Percentiles rank a stretch among this genome's conserved stretches.
Evolutionary conservation across 2,797 vertebrate genomes (phyloP).

Genomic region (Myotis myotis): DNA sequence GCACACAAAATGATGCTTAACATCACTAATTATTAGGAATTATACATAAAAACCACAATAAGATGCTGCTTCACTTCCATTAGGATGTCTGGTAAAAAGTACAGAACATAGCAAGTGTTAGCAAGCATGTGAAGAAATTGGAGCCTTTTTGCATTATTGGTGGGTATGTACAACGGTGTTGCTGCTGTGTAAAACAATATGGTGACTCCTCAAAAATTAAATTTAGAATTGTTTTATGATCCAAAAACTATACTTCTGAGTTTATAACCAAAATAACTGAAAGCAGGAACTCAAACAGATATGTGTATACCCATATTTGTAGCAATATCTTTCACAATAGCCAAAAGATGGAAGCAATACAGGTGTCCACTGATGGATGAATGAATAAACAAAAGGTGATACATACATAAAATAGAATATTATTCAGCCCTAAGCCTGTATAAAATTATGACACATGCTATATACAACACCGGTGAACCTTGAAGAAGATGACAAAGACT

Average conservation of each 20-base stretch:
- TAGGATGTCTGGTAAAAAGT: neutral
- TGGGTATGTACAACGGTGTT: neutral
- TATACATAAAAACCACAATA: neutral
- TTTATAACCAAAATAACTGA: neutral
- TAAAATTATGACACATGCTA: neutral
- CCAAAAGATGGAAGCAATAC: neutral
- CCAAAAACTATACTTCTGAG: neutral
- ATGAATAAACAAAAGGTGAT: neutral
- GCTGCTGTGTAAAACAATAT: neutral
- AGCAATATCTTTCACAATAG: neutral
- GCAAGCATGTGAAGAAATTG: neutral
- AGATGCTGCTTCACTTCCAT: neutral
- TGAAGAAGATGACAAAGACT: neutral
- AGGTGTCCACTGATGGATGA: neutral
- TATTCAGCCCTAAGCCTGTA: neutral
- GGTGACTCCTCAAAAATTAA: neutral
- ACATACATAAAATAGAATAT: neutral
- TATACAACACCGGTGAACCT: neutral
- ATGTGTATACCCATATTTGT: neutral
- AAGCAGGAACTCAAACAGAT: neutral
- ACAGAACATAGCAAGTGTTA: neutral
- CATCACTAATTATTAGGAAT: neutral
- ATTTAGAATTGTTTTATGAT: neutral
- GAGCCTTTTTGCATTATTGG: neutral
- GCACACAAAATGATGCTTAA: neutral